These are phyloP conservation scores for Lottia gigantea DNA, from an alignment of 2,888 invertebrate genomes.

Conservation along the genomic window DNA sequence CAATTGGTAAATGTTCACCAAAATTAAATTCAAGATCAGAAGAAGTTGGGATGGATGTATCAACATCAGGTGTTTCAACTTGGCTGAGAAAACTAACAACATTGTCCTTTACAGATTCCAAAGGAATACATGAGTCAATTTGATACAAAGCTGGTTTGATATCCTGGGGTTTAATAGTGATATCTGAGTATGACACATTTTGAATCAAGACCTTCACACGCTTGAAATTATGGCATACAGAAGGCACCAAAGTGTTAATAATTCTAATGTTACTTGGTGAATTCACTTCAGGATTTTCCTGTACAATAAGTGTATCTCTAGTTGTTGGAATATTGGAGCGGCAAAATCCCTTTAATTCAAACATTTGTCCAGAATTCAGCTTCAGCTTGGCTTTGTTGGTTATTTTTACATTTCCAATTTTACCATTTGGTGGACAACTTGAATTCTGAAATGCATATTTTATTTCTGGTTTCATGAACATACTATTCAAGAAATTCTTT, in stretches of 20 bases:
- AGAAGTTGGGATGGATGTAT: not conserved
- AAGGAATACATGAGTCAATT: not conserved
- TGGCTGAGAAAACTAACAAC: not conserved
- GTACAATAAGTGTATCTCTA: not conserved
- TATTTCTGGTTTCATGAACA: not conserved
- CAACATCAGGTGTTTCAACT: not conserved
- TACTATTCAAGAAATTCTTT: not conserved
- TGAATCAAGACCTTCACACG: not conserved
- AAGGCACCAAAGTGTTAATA: not conserved
- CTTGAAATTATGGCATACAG: not conserved
- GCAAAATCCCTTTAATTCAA: not conserved
- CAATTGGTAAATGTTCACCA: not conserved
- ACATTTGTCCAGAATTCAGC: not conserved
- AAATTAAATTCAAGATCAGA: constrained; percentile 2
- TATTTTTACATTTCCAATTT: not conserved
- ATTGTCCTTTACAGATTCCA: not conserved
- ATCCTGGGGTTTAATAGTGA: not conserved
- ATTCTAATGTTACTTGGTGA: not conserved
- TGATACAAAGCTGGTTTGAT: not conserved
- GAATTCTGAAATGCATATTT: not conserved
- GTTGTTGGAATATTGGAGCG: not conserved
- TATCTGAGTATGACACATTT: not conserved
- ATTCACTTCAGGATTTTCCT: not conserved
- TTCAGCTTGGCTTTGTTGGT: not conserved
- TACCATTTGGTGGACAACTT: not conserved